Conservation (phyloP, 2,888 invertebrate genomes). For the Adineta ricciae region DNA sequence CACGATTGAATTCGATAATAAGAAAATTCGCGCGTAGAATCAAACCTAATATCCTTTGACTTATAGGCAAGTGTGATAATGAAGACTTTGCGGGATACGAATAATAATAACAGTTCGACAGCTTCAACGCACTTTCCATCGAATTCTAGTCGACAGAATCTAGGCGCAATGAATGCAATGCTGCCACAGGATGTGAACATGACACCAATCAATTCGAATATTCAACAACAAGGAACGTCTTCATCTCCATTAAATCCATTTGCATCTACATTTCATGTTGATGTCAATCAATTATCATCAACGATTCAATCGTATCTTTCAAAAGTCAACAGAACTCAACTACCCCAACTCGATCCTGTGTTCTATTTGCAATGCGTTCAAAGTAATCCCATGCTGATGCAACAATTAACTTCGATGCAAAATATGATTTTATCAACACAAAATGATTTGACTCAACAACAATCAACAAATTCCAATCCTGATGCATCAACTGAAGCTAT, state of each 20-base stretch:
- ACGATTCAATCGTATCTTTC: neutral
- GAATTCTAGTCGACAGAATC: neutral
- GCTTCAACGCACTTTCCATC: neutral
- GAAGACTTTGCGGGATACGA: neutral
- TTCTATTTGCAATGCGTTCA: neutral
- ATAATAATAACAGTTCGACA: neutral
- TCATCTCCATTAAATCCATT: neutral
- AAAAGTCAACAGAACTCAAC: neutral
- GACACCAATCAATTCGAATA: no score
- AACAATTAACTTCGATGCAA: neutral
- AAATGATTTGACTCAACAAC: neutral
- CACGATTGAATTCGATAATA: no score
- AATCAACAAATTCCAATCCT: no score
- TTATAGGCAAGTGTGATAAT: neutral
- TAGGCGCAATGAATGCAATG: neutral
- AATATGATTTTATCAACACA: neutral
- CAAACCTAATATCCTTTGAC: no score
- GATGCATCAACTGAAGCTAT: neutral
- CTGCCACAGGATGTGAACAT: neutral
- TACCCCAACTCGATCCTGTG: neutral
- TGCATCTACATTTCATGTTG: neutral
- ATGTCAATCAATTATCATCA: neutral
- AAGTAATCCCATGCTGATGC: neutral
- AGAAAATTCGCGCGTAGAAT: neutral
- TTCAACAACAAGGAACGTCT: neutral